Evolutionary conservation across 2,888 invertebrate genomes (phyloP).

Genomic region (Euproctis similis): DNA sequence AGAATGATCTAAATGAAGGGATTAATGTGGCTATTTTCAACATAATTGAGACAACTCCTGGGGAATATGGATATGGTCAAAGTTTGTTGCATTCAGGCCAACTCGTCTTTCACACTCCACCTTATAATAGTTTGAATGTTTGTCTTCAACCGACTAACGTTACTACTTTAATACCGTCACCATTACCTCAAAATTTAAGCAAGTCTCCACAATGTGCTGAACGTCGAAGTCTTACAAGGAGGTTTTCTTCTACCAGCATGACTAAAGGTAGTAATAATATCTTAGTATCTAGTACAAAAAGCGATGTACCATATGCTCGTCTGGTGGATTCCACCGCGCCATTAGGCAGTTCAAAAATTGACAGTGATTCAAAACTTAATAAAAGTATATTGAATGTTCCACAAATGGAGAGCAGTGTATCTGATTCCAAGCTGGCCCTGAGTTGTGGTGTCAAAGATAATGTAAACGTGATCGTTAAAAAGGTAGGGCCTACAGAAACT

Average conservation of each 20-base stretch:
- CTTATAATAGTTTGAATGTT: constrained; percentile 87
- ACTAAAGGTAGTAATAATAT: constrained; percentile 62
- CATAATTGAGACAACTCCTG: constrained; percentile 81
- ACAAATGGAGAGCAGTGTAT: constrained; percentile 86
- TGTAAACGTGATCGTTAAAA: constrained; percentile 43
- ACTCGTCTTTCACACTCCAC: constrained; percentile 92
- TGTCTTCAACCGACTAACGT: constrained; percentile 81
- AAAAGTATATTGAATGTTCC: constrained; percentile 73
- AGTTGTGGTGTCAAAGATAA: constrained; percentile 80
- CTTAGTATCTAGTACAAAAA: constrained; percentile 62
- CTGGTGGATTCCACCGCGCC: constrained; percentile 81
- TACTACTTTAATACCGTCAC: constrained; percentile 58
- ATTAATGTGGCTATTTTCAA: constrained; percentile 87
- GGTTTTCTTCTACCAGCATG: constrained; percentile 68
- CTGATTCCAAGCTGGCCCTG: constrained; percentile 89
- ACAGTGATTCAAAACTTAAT: constrained; percentile 82
- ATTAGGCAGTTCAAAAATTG: constrained; percentile 77
- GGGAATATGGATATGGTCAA: constrained; percentile 95
- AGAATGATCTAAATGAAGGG: constrained; percentile 87
- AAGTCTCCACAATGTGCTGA: constrained; percentile 60
- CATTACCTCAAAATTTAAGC: constrained; percentile 53
- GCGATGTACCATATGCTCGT: constrained; percentile 87
- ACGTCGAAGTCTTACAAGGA: constrained; percentile 58
- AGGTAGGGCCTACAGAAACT: constrained; percentile 32
- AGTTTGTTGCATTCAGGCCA: constrained; percentile 91